Evolutionary conservation across 2,888 invertebrate species (phyloP), one percentile per base, ranked within the genome.

Genomic region (Parapristionchus giblindavisi): DNA sequence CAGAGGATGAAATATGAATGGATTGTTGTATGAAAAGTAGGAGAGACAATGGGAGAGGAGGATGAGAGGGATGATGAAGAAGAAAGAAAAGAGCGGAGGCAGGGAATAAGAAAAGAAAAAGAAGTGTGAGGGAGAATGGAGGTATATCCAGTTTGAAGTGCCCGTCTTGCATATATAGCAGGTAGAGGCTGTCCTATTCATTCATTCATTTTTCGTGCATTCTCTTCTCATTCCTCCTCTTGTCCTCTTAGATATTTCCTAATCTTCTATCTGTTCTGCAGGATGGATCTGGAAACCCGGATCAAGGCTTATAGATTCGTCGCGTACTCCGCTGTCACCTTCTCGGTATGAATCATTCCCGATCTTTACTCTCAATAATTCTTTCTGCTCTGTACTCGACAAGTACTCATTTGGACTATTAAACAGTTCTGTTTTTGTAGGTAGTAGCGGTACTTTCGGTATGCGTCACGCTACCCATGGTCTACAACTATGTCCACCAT

Each of bases 401-500:
- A 27, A 11, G 48, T 48, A 48, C 48, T 21, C 11, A 48, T 48
- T 48, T 48, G n/a, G n/a, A n/a, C n/a, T n/a, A n/a, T n/a, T n/a
- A n/a, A n/a, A n/a, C 21, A 24, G 29, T 38, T 58, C 29, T 40
- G 11, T 17, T 61, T 2, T 51, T 27, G 24, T 36, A 61, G 73
- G 63, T 66, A 21, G 73, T 73, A 34, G 73, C 73, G 48, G 73
- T 73, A 3, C 60, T 73, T 36, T 73, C 73, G 4, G 79, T 79
- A 21, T 70, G 74, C 29, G 71, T 73, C 27, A 85, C 86, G n/a
- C 80, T 86, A 52, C 86, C 86, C 8, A 87, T 86, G 86, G 86
- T 86, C 34, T 87, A 86, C 84, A 86, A 85, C 81, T 86, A 86
- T 76, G 86, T 86, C 34, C 83, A 83, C 70, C 82, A 85, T 58